A percentile compares a stretch with the other conserved stretches of the same genome.
Evolutionary conservation across 92 coral and sea anemone genomes (phyloP).

Genomic region (Blastomussa wellsi): DNA sequence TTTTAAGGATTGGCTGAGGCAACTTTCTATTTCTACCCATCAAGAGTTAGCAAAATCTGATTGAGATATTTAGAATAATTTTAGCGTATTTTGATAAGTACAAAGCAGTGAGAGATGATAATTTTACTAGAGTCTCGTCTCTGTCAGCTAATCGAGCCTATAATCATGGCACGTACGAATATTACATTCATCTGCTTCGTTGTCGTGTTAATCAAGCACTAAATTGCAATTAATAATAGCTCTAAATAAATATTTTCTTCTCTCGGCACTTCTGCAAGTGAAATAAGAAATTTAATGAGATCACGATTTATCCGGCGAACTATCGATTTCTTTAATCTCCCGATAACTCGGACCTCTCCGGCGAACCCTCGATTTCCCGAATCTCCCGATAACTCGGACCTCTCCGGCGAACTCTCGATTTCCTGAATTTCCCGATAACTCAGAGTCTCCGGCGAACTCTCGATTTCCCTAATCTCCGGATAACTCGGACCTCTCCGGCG

Average conservation of each 20-base stretch:
- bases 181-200: not conserved
- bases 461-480: no score
- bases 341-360: no score
- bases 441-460: no score
- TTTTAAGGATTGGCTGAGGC: no score
- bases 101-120: not conserved
- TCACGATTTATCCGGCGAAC: no score
- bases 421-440: no score
- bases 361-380: no score
- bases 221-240: not conserved
- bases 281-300: not conserved
- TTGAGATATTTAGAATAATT: no score
- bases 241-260: not conserved
- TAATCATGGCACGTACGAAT: not conserved
- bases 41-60: not conserved
- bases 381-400: no score
- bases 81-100: not conserved
- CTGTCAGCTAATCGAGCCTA: not conserved
- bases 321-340: no score
- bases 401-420: no score
- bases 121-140: not conserved
- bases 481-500: no score
- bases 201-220: not conserved
- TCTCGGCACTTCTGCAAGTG: not conserved
- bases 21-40: not conserved